phyloP scores from a whole-genome alignment of 2,888 invertebrate genomes.

The Andrena bicolor region DNA sequence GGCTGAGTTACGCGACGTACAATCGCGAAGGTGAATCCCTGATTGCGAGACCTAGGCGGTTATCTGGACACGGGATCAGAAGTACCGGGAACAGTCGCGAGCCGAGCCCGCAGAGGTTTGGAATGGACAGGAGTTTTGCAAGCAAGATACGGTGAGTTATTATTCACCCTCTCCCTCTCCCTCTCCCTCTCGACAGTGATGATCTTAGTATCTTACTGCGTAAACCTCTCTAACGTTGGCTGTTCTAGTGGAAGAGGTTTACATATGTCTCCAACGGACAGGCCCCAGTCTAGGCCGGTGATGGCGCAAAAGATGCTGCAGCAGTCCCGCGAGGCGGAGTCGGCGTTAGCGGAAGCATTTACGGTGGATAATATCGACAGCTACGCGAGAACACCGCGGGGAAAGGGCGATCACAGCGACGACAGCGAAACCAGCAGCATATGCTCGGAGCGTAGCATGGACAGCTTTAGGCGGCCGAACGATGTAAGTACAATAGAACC shows the following conservation, averaged over 20 bases:
- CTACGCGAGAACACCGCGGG: constrained; percentile 79
- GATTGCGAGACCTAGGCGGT: constrained; percentile 87
- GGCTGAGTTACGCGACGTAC: constrained; percentile 91
- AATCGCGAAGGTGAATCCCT: constrained; percentile 86
- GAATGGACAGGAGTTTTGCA: constrained; percentile 80
- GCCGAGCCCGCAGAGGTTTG: constrained; percentile 85
- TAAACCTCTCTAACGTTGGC: background rate
- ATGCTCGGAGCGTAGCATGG: constrained; percentile 95
- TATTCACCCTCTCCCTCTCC: background rate
- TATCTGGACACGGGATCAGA: constrained; percentile 87
- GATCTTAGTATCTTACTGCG: no score
- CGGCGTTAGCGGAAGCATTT: constrained; percentile 91
- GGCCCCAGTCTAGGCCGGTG: constrained; percentile 87
- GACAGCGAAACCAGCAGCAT: constrained; percentile 98
- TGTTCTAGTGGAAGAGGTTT: constrained; percentile 78
- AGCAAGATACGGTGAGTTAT: constrained; percentile 77
- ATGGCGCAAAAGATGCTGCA: constrained; percentile 94
- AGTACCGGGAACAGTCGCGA: constrained; percentile 84
- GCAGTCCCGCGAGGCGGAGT: constrained; percentile 95
- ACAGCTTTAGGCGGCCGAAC: constrained; percentile 92
- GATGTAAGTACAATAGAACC: constrained; percentile 89
- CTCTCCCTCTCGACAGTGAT: no score
- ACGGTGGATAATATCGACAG: constrained; percentile 82
- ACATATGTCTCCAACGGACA: constrained; percentile 85
- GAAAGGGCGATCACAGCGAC: constrained; percentile 90